These are phyloP conservation scores for Addax nasomaculatus DNA, from an alignment of 2,113 vertebrate species.

Conservation along the genomic window DNA sequence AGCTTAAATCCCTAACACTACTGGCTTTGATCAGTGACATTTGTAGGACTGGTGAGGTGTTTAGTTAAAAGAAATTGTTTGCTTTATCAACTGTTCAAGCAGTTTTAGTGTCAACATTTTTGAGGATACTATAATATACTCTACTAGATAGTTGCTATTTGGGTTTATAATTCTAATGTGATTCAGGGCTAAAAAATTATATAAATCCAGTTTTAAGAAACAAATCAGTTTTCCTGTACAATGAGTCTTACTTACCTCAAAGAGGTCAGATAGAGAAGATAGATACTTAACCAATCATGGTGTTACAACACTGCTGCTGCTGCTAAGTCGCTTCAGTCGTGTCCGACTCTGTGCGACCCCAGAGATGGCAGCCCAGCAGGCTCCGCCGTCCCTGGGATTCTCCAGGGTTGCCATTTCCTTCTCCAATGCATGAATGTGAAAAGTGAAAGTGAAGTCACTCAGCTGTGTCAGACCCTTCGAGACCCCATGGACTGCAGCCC, in stretches of 20 bases:
- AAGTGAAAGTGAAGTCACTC: too few species aligned
- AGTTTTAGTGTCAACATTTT: not conserved
- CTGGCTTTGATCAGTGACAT: not conserved
- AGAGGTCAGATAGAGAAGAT: not conserved
- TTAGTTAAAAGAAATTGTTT: constrained; percentile 22
- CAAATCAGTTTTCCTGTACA: not conserved
- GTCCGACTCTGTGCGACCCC: too few species aligned
- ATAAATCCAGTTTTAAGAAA: not conserved
- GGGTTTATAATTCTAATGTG: not conserved
- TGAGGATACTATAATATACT: not conserved
- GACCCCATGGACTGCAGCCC: too few species aligned
- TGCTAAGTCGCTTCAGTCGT: too few species aligned
- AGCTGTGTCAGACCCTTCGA: too few species aligned
- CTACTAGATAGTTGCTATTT: not conserved
- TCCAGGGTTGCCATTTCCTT: too few species aligned
- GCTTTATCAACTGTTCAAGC: not conserved
- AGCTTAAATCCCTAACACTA: not conserved
- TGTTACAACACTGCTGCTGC: too few species aligned
- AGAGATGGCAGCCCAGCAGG: too few species aligned
- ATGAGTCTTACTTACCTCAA: not conserved
- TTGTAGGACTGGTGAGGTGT: not conserved
- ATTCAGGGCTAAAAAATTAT: not conserved
- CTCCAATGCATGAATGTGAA: too few species aligned
- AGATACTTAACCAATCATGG: not conserved
- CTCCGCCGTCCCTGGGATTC: too few species aligned